A percentile compares a stretch with the other conserved stretches of the same genome.
Conservation (phyloP, 2,888 invertebrate genomes). For the Proisotoma minuta region DNA sequence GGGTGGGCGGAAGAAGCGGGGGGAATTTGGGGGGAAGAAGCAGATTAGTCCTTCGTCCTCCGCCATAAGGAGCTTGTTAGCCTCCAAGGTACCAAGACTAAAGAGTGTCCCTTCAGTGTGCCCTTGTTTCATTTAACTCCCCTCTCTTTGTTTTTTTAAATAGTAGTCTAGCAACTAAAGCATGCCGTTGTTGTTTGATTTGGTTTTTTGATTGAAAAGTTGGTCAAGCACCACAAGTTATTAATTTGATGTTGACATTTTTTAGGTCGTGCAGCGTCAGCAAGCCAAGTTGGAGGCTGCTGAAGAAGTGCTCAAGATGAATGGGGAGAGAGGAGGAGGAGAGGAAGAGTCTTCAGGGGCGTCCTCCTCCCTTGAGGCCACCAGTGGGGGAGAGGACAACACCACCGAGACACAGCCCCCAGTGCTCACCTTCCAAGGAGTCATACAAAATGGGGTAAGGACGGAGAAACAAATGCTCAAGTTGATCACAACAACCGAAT, state of each 20-base stretch:
- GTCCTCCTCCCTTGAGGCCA: slow-evolving; percentile 54
- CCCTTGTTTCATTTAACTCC: no score
- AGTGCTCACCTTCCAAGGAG: slow-evolving; percentile 59
- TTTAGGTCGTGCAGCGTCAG: slow-evolving; percentile 66
- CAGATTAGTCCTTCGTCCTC: slow-evolving; percentile 33
- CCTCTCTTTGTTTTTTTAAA: not conserved
- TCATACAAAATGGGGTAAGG: slow-evolving; percentile 57
- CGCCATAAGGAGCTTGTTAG: slow-evolving; percentile 47
- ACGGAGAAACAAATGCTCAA: not conserved
- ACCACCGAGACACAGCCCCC: slow-evolving; percentile 46
- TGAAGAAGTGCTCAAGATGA: slow-evolving; percentile 28
- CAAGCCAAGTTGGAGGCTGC: slow-evolving; percentile 56
- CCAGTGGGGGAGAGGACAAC: slow-evolving; percentile 56
- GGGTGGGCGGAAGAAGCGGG: no score
- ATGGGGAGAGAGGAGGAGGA: slow-evolving; percentile 49
- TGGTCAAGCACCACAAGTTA: not conserved
- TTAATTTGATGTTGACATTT: not conserved
- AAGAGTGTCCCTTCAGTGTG: not conserved
- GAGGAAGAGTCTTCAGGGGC: slow-evolving; percentile 56
- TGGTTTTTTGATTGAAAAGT: not conserved
- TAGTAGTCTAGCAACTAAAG: not conserved
- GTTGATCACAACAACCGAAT: not conserved
- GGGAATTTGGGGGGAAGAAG: no score
- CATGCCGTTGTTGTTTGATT: no score
- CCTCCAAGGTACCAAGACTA: slow-evolving; percentile 44